Base-by-base conservation (phyloP, 2,888 invertebrate genomes). In the Drosophila buzzatii region DNA sequence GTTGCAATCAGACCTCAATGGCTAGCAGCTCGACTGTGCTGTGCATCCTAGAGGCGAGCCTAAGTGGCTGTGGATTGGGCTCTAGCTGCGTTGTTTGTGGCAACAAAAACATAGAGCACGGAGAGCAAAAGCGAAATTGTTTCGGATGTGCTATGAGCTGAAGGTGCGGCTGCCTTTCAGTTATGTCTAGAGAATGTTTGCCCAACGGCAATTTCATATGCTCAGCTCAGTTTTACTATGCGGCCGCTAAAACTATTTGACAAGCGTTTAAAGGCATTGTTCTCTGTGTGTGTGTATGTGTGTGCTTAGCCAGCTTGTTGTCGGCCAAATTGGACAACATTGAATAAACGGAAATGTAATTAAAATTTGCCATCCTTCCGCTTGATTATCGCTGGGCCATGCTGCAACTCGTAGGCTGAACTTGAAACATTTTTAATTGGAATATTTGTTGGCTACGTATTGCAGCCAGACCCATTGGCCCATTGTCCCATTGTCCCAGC, bases 1-100 rank as follows among this genome's bases (percentile, higher is more conserved):
- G 70, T 70, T 60, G 73, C 73, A 66, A 59, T 62, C 73, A 72
- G 55, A 51, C 14, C 41, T 39, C 51, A 47, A 37, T n/a, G 59
- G 56, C 23, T 31, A 41, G n/a, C 23, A 16, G 41, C 47, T 12
- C 57, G 42, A 9, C 35, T 27, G 27, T 2, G 4, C 20, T 33
- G 33, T 9, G 8, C 37, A 20, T 9, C 20, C 31, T 33, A 12
- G 31, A 16, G 41, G 23, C 23, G 39, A 1, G 14, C n/a, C 18
- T 49, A 41, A 49, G 47, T 64, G 65, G 18, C 45, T 9, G 9
- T 37, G 37, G 20, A 14, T 4, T 18, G 18, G 45, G 9, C 41
- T 10, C 8, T 2, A 39, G 14, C 33, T 14, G 8, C 27, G 27
- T 20, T 69, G 53, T 55, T 69, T 58, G 57, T 61, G 41, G 27